These are phyloP conservation scores for Ictidomys tridecemlineatus DNA, from an alignment of 2,113 vertebrate species.

Conservation along the genomic window DNA sequence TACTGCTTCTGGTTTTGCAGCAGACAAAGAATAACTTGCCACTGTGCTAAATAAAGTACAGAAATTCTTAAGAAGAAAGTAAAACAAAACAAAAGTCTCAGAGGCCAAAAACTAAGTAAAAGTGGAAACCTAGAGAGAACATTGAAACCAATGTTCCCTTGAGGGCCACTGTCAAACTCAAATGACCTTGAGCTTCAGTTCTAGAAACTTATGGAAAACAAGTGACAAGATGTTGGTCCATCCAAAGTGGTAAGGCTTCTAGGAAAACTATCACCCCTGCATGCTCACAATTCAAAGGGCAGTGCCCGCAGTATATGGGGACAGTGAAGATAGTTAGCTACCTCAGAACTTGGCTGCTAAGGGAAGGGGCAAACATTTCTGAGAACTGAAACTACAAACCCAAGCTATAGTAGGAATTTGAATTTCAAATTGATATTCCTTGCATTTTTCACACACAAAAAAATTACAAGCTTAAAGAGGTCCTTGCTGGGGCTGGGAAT, in stretches of 20 bases:
- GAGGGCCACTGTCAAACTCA: constrained; percentile 13
- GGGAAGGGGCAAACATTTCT: constrained; percentile 3
- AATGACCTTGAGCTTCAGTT: not conserved
- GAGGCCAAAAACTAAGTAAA: constrained; percentile 25
- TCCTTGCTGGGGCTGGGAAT: not conserved
- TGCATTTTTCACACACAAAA: constrained; percentile 17
- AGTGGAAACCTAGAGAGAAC: not conserved
- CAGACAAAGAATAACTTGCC: not conserved
- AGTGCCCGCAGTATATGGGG: not conserved
- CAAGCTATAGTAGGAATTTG: not conserved
- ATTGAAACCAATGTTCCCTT: not conserved
- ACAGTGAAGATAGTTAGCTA: not conserved
- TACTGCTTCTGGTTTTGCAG: not conserved
- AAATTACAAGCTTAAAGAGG: not conserved
- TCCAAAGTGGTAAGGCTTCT: not conserved
- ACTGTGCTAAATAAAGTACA: not conserved
- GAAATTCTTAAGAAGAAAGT: not conserved
- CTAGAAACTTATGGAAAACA: not conserved
- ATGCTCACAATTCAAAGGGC: not conserved
- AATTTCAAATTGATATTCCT: not conserved
- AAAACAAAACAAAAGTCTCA: constrained; percentile 16
- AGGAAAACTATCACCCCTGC: not conserved
- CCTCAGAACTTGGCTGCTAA: not conserved
- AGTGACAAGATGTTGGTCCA: not conserved
- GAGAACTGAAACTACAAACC: not conserved